phyloP scores from a whole-genome alignment of 2,888 invertebrate genomes.

The Dilophus febrilis region DNA sequence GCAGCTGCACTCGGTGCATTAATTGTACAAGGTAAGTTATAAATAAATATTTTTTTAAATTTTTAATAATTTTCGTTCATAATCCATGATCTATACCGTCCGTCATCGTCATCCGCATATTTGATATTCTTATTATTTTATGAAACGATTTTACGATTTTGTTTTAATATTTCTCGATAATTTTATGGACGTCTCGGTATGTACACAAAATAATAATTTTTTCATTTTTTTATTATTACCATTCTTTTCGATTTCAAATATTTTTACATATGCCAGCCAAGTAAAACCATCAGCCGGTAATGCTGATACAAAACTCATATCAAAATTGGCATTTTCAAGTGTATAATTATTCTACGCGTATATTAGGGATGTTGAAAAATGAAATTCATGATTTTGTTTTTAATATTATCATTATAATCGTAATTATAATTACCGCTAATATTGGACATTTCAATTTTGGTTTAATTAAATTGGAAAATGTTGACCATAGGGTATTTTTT shows the following conservation, averaged over 20 bases:
- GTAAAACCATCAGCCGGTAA: neutral
- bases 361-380: too few relatives aligned
- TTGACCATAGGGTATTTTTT: slow-evolving; percentile 4
- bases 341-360: neutral
- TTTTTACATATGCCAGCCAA: neutral
- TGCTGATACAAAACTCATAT: neutral
- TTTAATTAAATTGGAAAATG: neutral
- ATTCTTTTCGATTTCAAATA: neutral
- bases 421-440: too few relatives aligned
- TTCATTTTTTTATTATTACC: neutral
- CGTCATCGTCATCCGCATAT: too few relatives aligned
- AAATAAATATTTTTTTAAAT: slow-evolving; percentile 2
- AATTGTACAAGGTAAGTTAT: slow-evolving; percentile 70
- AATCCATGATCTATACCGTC: slow-evolving; percentile 5
- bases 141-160: too few relatives aligned
- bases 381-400: too few relatives aligned
- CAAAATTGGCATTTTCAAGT: neutral
- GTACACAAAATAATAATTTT: neutral
- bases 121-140: too few relatives aligned
- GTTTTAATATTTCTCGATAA: too few relatives aligned
- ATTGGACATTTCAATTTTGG: slow-evolving; percentile 2
- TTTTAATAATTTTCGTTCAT: too few relatives aligned
- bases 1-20: slow-evolving; percentile 80
- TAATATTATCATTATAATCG: too few relatives aligned
- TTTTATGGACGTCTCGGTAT: too few relatives aligned